A percentile compares a stretch with the other conserved stretches of the same genome.
phyloP scores from a whole-genome alignment of 2,797 vertebrate species.

The Corythornis leucogaster region DNA sequence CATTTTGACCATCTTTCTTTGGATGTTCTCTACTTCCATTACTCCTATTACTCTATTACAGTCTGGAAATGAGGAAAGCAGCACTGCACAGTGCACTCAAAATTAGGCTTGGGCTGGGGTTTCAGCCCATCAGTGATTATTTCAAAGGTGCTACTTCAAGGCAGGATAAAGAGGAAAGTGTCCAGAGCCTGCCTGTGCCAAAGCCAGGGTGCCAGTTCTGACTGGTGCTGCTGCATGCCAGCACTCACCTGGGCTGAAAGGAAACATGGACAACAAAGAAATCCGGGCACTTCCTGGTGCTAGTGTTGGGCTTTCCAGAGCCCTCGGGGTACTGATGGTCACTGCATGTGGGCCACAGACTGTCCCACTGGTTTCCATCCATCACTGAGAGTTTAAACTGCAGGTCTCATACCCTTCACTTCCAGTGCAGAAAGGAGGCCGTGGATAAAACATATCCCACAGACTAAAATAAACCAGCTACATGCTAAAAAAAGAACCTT shows the following conservation, averaged over 20 bases:
- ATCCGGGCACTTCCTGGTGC: background rate
- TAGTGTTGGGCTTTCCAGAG: background rate
- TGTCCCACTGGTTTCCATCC: background rate
- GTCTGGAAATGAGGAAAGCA: background rate
- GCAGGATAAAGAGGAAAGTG: background rate
- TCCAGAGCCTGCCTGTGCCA: fast-evolving
- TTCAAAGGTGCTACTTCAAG: background rate
- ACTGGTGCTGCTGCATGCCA: background rate
- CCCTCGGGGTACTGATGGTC: background rate
- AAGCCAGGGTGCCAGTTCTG: background rate
- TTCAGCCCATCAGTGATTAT: background rate
- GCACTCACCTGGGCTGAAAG: background rate
- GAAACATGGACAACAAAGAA: background rate
- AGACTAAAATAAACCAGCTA: constrained; percentile 31
- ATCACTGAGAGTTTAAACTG: background rate
- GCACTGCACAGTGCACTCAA: background rate
- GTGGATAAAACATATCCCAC: background rate
- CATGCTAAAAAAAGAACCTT: constrained; percentile 24
- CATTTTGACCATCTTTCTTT: background rate
- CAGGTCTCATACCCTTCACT: background rate
- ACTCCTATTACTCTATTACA: background rate
- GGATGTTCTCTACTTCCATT: background rate
- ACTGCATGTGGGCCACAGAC: background rate
- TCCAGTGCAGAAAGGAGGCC: background rate
- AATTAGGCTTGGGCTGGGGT: background rate